Evolutionary conservation across 2,888 invertebrate genomes (phyloP).

Genomic region (Julus scanicus): DNA sequence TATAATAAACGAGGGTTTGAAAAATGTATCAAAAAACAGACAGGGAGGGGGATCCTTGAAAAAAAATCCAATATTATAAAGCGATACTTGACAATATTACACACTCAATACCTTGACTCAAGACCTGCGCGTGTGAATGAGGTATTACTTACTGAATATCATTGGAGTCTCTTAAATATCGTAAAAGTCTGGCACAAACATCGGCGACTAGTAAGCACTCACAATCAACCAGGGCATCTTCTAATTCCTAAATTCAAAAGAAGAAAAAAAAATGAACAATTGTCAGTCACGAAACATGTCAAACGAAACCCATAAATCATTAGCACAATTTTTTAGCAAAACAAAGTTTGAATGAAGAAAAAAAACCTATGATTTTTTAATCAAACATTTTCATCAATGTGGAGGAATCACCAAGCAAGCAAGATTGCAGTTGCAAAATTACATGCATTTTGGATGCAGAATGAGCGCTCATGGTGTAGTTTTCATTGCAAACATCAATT

Average conservation of each 20-base stretch:
- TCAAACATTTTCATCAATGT: no score
- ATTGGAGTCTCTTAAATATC: constrained; percentile 59
- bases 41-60: background rate
- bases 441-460: no score
- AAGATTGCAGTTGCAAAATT: no score
- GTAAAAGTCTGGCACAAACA: constrained; percentile 59
- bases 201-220: constrained; percentile 60
- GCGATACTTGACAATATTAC: constrained; percentile 34
- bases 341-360: no score
- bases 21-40: background rate
- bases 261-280: background rate
- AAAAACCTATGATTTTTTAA: no score
- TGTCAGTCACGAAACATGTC: background rate
- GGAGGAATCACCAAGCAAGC: no score
- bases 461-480: no score
- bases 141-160: constrained; percentile 60
- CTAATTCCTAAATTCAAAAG: constrained; percentile 60
- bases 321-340: no score
- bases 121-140: background rate
- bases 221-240: constrained; percentile 60
- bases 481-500: no score
- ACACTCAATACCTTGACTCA: background rate
- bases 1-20: background rate
- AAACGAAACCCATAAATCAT: background rate
- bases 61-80: constrained; percentile 1